phyloP scores from a whole-genome alignment of 2,113 vertebrate species.

The Podocnemis expansa region DNA sequence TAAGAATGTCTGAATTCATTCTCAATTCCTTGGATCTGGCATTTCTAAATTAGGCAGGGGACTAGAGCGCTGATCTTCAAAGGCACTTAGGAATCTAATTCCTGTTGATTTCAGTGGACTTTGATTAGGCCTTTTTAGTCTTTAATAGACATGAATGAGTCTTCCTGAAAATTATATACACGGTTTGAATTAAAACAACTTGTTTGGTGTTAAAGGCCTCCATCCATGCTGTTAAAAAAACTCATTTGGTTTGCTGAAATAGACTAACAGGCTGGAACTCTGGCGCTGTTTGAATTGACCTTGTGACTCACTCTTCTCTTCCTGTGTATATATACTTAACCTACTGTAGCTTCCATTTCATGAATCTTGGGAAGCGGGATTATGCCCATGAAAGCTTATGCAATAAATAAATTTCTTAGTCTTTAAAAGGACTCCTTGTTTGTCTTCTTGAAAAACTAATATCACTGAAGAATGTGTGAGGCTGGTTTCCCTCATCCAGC shows the following conservation, averaged over 20 bases:
- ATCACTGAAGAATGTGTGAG: not conserved
- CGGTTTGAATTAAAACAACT: too few species aligned
- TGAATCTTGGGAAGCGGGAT: too few species aligned
- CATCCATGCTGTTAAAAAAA: too few species aligned
- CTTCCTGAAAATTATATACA: too few species aligned
- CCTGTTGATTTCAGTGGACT: not conserved
- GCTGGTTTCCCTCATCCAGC: not conserved
- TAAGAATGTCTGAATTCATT: slow-evolving; percentile 3
- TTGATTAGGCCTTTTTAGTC: not conserved
- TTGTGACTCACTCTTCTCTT: too few species aligned
- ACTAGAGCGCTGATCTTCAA: not conserved
- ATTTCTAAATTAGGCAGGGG: slow-evolving; percentile 25
- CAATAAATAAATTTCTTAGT: not conserved
- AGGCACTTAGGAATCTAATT: not conserved
- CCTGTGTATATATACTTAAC: too few species aligned
- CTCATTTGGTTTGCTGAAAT: too few species aligned
- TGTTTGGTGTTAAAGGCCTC: too few species aligned
- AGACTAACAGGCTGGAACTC: too few species aligned
- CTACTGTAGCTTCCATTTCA: too few species aligned
- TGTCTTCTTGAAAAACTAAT: not conserved
- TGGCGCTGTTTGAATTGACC: too few species aligned
- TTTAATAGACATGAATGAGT: not conserved
- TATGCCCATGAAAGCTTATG: too few species aligned
- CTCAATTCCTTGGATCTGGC: not conserved
- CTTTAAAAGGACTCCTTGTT: not conserved